Percentiles rank a stretch among this genome's conserved stretches.
Evolutionary conservation across 2,888 invertebrate genomes (phyloP).

Genomic region (Sericinus montela): DNA sequence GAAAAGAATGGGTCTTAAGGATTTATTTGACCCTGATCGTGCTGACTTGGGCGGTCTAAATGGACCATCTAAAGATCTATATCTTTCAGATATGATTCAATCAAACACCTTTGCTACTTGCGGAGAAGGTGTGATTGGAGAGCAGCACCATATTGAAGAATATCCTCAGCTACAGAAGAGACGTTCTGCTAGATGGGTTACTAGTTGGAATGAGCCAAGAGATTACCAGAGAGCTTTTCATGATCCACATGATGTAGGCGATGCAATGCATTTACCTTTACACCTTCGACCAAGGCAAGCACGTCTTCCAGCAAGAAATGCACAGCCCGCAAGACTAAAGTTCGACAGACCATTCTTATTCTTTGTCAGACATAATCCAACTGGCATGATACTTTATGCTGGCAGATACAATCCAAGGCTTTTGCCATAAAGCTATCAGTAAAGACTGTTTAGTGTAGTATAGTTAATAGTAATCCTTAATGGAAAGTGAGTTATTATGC

Average conservation of each 20-base stretch:
- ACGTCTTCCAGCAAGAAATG: slow-evolving; percentile 82
- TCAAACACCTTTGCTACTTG: slow-evolving; percentile 91
- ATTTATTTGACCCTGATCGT: slow-evolving; percentile 85
- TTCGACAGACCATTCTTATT: slow-evolving; percentile 94
- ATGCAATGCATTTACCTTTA: slow-evolving; percentile 80
- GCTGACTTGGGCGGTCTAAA: slow-evolving; percentile 92
- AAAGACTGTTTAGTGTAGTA: slow-evolving; percentile 73
- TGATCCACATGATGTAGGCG: slow-evolving; percentile 79
- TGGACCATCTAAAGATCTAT: slow-evolving; percentile 87
- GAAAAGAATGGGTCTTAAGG: slow-evolving; percentile 89
- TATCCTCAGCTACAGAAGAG: slow-evolving; percentile 81
- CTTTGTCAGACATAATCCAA: slow-evolving; percentile 93
- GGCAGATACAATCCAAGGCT: slow-evolving; percentile 92
- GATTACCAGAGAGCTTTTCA: slow-evolving; percentile 85
- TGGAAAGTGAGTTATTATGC: slow-evolving; percentile 65
- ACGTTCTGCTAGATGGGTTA: slow-evolving; percentile 68
- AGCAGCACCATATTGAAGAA: slow-evolving; percentile 88
- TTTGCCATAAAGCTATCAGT: slow-evolving; percentile 79
- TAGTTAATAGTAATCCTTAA: slow-evolving; percentile 60
- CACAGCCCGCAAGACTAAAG: slow-evolving; percentile 84
- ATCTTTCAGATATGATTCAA: slow-evolving; percentile 91
- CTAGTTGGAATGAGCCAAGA: slow-evolving; percentile 75
- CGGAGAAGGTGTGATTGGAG: slow-evolving; percentile 85
- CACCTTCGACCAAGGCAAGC: slow-evolving; percentile 86
- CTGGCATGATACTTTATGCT: slow-evolving; percentile 93